Evolutionary conservation across 1,140 invertebrate genomes (phyloP), one percentile per base, ranked within the genome.

Genomic region (Zaprionus capensis): DNA sequence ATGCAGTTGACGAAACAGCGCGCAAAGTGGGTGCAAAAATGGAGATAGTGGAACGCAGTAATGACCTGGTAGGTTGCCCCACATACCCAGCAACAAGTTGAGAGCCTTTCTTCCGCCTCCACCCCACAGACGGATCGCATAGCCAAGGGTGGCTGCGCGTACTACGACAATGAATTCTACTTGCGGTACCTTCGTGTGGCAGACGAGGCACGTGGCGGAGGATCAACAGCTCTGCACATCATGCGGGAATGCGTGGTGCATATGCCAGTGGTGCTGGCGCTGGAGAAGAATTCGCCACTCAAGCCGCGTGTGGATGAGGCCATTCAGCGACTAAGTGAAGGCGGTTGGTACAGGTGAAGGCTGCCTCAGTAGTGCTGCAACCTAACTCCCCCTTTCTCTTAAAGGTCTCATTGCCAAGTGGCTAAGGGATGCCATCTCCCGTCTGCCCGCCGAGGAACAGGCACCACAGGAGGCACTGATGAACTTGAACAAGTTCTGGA

Each of bases 221-320:
- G 90, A 0, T 94, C 95, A 53, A 93, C 94, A 70, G 94, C 95
- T 82, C 92, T 97, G 15, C 96, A 97, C 76, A 96, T 97, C 20
- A 97, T 97, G 97, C 92, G 93, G 34, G 95, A 96, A 69, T 97
- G 97, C 92, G 94, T 96, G 2, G 95, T 97, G 22, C 95, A 96
- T 70, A 96, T 97, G 94, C 96, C 96, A 0, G 95, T 97, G 51
- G 96, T 96, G 4, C 93, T 97, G 67, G 96, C 96, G 3, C 93
- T 97, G 80, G 95, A 97, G 81, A 97, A 96, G 82, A 97, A 97
- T 92, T 97, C 96, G 1, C 96, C 97, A 5, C 91, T 97, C 1
- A 97, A 97, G 81, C 94, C 94, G 1, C 92, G 94, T 62, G 94
- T 96, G 22, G 96, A 97, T 91, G 93, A 93, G 76, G 94, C 96